Base-by-base conservation (phyloP, 2,113 vertebrate species). In the Argyrosomus japonicus region DNA sequence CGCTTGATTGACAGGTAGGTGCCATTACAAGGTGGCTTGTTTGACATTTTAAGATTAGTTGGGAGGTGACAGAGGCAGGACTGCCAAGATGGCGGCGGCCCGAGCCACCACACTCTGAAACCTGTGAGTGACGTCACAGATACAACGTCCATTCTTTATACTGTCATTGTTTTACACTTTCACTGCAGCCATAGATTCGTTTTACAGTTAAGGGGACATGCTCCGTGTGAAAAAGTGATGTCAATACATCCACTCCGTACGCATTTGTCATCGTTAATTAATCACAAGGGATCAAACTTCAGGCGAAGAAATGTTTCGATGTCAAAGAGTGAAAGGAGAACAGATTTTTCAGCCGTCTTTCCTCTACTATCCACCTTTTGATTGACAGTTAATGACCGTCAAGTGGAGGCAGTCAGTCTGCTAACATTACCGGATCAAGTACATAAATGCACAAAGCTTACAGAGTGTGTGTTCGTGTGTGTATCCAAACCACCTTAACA, bases 351-450 rank as follows among this genome's bases (percentile, higher is more conserved):
- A 32, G 29, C 27, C 60, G 36, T 47, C 10, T 68, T 25, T 15
- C n/a, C 47, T 62, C 63, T 11, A 0, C 45, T 27, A 47, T 50
- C 53, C 2, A 1, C 2, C 3, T 17, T 58, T 17, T 86, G 78
- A 84, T 1, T 61, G 83, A 68, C 81, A 54, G 68, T 4, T 62
- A 62, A 86, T 56, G 68, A 60, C 4, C 21, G 2, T 6, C 15
- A 48, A 81, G 68, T 29, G 73, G 51, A 77, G 60, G 47, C 11
- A 5, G 51, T 21, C 27, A 29, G 19, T 69, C 77, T n/a, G 53
- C 47, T 19, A 40, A 58, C 71, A 12, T 73, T 62, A 68, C 75
- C 9, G 72, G 40, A 79, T 76, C 29, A 48, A 21, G n/a, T 2
- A 36, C 45, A 15, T 54, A 47, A 79, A 68, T 19, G 7, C 68